Evolutionary conservation across 2,113 vertebrate genomes (phyloP).

Genomic region (Todiramphus saurophagus): DNA sequence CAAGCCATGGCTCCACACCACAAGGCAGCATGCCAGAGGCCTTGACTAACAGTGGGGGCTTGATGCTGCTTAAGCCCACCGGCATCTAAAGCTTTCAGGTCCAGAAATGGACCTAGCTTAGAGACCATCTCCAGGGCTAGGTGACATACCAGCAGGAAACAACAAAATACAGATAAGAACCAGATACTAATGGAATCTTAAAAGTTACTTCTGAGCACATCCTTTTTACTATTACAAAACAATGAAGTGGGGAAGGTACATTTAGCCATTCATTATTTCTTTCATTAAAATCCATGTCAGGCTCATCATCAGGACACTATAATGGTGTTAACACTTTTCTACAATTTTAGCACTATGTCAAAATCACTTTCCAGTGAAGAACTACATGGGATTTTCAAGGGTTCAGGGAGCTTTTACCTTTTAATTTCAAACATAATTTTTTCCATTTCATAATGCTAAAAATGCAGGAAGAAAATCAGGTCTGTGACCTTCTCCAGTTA

Average conservation of each 20-base stretch:
- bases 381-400: not conserved
- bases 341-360: not conserved
- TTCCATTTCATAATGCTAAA: not conserved
- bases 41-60: not conserved
- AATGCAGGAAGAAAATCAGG: not conserved
- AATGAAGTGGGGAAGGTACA: not conserved
- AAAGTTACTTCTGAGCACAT: not conserved
- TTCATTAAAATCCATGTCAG: not conserved
- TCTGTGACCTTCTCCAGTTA: not conserved
- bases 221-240: not conserved
- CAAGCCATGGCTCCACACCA: not conserved
- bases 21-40: not conserved
- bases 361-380: not conserved
- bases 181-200: not conserved
- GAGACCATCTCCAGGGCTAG: not conserved
- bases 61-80: not conserved
- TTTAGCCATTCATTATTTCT: not conserved
- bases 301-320: not conserved
- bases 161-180: not conserved
- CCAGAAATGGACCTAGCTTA: not conserved
- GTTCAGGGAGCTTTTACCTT: not conserved
- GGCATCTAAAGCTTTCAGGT: not conserved
- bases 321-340: not conserved
- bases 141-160: not conserved
- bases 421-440: not conserved